Evolutionary conservation across 2,113 vertebrate genomes (phyloP).

Genomic region (Okapia johnstoni): DNA sequence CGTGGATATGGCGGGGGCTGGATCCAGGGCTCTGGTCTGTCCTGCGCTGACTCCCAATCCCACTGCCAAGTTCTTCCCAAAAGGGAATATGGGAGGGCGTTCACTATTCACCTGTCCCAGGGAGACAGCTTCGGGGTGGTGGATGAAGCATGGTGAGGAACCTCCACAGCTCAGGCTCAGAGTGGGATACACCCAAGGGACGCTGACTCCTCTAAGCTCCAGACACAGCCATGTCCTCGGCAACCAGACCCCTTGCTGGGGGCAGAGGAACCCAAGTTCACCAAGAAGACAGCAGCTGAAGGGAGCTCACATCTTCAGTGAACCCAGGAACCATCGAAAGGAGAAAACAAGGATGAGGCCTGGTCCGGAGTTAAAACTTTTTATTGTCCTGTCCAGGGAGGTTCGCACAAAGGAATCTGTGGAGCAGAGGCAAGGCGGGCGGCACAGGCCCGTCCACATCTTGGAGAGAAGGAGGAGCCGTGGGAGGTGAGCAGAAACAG

Average conservation of each 20-base stretch:
- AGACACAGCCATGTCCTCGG: too few relatives aligned
- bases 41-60: neutral
- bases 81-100: neutral
- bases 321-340: neutral
- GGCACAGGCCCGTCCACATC: neutral
- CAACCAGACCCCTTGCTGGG: neutral
- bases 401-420: neutral
- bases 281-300: neutral
- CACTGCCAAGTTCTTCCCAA: neutral
- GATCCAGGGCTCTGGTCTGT: neutral
- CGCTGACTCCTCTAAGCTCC: neutral
- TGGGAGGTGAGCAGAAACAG: neutral
- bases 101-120: neutral
- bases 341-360: neutral
- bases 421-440: neutral
- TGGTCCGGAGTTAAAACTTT: conserved; percentile 26
- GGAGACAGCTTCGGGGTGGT: neutral
- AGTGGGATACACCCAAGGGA: neutral
- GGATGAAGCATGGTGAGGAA: fast-evolving
- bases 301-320: neutral
- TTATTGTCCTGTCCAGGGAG: conserved; percentile 51
- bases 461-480: neutral
- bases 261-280: neutral
- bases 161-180: neutral
- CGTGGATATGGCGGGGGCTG: fast-evolving